phyloP scores from a whole-genome alignment of 2,797 vertebrate species.

The Poecilia wingei region DNA sequence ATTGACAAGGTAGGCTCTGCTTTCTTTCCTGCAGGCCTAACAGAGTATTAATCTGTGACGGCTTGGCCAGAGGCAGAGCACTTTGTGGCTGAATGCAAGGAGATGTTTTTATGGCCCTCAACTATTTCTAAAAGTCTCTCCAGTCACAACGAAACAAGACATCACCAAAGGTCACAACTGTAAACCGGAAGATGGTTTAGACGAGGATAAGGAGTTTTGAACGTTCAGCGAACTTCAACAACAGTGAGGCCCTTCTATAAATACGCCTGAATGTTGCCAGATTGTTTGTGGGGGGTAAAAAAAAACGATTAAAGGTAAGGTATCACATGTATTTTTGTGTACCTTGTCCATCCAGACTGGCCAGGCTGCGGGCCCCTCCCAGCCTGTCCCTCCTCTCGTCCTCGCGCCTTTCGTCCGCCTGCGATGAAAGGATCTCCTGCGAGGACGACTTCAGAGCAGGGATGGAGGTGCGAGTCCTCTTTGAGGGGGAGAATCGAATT shows the following conservation, averaged over 20 bases:
- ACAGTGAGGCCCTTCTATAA: background rate
- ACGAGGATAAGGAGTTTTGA: background rate
- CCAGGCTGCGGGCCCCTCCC: conserved; percentile 88
- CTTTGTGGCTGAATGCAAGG: conserved; percentile 36
- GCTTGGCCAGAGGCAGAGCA: background rate
- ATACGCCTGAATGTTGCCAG: background rate
- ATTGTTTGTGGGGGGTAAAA: background rate
- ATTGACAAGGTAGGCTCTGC: conserved; percentile 31
- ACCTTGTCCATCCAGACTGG: conserved; percentile 97
- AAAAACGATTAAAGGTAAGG: background rate
- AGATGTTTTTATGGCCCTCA: conserved; percentile 31
- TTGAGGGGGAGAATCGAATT: conserved; percentile 93
- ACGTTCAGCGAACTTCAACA: conserved; percentile 14
- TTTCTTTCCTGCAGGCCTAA: conserved; percentile 32
- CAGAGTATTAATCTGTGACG: conserved; percentile 27
- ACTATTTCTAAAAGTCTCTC: conserved; percentile 35
- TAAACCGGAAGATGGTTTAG: background rate
- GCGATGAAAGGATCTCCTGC: conserved; percentile 90
- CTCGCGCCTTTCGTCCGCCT: conserved; percentile 85
- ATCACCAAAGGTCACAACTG: background rate
- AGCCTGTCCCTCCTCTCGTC: conserved; percentile 85
- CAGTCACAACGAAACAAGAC: background rate
- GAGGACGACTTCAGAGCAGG: conserved; percentile 91
- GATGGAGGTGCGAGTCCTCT: conserved; percentile 92
- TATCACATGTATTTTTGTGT: conserved; percentile 26